Evolutionary conservation across 2,797 vertebrate species (phyloP), one percentile per base, ranked within the genome.

Genomic region (Lophius americanus): DNA sequence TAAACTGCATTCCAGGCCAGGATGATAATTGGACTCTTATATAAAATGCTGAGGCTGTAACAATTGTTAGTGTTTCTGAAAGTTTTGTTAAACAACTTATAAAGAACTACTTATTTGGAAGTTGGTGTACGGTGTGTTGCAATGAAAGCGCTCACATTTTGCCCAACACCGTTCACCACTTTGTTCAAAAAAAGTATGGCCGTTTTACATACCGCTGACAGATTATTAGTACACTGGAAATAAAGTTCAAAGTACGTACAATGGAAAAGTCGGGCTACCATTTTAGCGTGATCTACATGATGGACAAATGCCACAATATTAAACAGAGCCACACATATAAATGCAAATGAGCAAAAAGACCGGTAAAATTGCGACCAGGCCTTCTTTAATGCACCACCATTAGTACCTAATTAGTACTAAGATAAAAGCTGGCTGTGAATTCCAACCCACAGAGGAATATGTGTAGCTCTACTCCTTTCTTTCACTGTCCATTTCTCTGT

Each of bases 361-460:
- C 46, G 61, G 63, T 80, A 67, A 76, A 86, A 73, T 77, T 60
- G 58, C 73, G 70, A 53, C 23, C 57, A 77, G 77, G 74, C 60
- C 61, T 76, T 68, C 57, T 43, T 67, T 59, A 86, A 80, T 63
- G 76, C 56, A 43, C 60, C 72, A 51, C 78, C 82, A 84, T 88
- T 85, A 89, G 70, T 68, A 53, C 64, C 72, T 87, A 23, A 23
- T 23, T 50, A 75, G 79, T 81, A 79, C 75, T 81, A 78, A 86
- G 88, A 87, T 90, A 82, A 90, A 91, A 90, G 87, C 86, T 11
- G 46, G 60, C 69, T 70, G 66, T 64, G 77, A 83, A 85, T 82
- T 78, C 64, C 43, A 51, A 70, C 67, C 74, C 60, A 32, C 67
- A 64, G 73, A 86, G 70, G 59, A 68, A 44, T 57, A 60, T 67